A percentile compares a stretch with the other conserved stretches of the same genome.
Conservation (phyloP, 2,113 vertebrate genomes). For the Daubentonia madagascariensis region DNA sequence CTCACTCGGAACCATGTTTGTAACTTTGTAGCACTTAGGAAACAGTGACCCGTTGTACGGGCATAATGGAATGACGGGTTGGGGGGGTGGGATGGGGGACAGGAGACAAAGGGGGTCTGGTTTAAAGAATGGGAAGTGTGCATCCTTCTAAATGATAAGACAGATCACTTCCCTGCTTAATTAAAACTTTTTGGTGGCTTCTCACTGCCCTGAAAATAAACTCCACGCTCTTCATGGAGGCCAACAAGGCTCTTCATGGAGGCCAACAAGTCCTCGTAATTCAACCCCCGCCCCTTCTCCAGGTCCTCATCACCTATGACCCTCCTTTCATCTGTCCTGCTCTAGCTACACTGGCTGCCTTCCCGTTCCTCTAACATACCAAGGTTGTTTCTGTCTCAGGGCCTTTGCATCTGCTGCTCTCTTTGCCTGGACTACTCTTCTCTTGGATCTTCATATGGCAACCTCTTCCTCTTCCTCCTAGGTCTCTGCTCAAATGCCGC, state of each 20-base stretch:
- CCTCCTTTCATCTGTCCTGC: not conserved
- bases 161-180: not conserved
- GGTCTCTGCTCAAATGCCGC: not conserved
- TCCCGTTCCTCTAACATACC: not conserved
- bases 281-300: not conserved
- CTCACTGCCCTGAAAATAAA: not conserved
- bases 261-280: not conserved
- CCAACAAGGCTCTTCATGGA: not conserved
- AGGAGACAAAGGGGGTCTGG: not conserved
- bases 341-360: not conserved
- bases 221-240: not conserved
- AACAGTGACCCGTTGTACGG: not conserved
- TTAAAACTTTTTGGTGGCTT: not conserved
- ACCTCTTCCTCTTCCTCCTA: not conserved
- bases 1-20: not conserved
- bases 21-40: slow-evolving; percentile 30
- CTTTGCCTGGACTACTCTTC: not conserved
- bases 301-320: not conserved
- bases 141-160: not conserved
- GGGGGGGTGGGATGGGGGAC: not conserved
- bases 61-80: not conserved
- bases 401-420: not conserved
- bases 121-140: not conserved
- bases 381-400: not conserved
- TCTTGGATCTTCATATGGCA: not conserved